Base-by-base conservation (phyloP, 2,888 invertebrate species). In the Malachius bipustulatus region DNA sequence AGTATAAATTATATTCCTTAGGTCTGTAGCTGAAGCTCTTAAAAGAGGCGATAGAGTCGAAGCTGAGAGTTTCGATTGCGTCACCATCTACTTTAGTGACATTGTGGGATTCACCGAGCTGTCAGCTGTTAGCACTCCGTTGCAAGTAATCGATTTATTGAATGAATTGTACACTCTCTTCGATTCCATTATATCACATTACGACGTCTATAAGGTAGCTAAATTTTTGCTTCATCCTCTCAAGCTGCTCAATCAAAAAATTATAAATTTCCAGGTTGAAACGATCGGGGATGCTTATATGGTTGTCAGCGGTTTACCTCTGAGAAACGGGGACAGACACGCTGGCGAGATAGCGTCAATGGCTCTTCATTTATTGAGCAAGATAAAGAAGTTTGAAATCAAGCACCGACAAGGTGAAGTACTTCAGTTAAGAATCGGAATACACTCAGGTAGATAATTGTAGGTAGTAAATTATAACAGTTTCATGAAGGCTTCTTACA, bases 101-200 rank as follows among this genome's bases (percentile, higher is more conserved):
- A 80, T 87, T 42, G 84, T 85, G 1, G 85, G 84, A 1, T 87
- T 87, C 51, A 87, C 85, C 0, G 75, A 76, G 42, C 62, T 87
- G 13, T 84, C 83, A 2, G 83, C 84, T 0, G 72, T 71, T 14
- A 80, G 82, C 51, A 82, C 83, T 0, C 85, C 87, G 0, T 69
- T 85, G 57, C 76, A 81, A 79, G 82, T 90, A 2, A 85, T 90
- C 29, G 82, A 84, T 55, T 73, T 90, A 47, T 65, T 90, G 29
- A 90, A 90, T 56, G 87, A 88, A 53, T 64, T 90, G 32, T 90
- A 90, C 62, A 88, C 89, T 0, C 77, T 81, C 48, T 89, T 87
- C 53, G 90, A 90, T 55, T 79, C 82, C 0, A 84, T 89, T 39
- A 85, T 90, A 51, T 83, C 83, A 1, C 76, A 78, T 57, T 89